Conservation (phyloP, 2,888 invertebrate species). For the Brachyptera risi region DNA sequence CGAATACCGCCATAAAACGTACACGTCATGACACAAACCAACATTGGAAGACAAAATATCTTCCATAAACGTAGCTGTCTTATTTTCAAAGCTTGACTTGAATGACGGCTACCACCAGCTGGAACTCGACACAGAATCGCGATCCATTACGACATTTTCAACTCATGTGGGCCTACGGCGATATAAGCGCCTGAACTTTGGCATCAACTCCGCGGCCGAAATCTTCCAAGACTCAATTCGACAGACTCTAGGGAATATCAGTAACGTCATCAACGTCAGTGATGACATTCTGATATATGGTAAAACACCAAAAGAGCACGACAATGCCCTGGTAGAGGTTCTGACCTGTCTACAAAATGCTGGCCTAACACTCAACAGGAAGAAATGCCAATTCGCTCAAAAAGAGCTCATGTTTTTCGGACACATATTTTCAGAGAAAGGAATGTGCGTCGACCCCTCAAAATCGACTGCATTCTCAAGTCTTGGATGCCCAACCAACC, state of each 20-base stretch:
- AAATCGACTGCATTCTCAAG: background rate
- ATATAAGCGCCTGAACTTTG: background rate
- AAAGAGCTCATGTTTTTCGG: slow-evolving; percentile 9
- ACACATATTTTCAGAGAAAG: background rate
- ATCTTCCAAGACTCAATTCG: background rate
- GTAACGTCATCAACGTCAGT: background rate
- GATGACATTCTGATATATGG: too few species aligned
- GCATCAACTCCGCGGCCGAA: background rate
- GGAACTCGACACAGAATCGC: too few species aligned
- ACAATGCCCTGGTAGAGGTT: background rate
- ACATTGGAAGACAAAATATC: slow-evolving; percentile 7
- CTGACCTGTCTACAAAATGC: background rate
- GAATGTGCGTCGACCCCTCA: background rate
- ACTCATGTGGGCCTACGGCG: background rate
- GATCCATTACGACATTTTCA: too few species aligned
- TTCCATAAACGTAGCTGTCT: background rate
- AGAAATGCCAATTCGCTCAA: slow-evolving; percentile 5
- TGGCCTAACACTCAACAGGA: slow-evolving; percentile 1
- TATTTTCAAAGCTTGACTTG: slow-evolving; percentile 2
- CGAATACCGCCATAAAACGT: background rate
- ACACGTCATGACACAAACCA: background rate
- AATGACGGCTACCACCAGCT: slow-evolving; percentile 4
- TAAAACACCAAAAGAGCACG: too few species aligned
- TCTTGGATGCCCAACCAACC: background rate
- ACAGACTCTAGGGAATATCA: background rate